Evolutionary conservation across 1,140 invertebrate species (phyloP), one percentile per base, ranked within the genome.

Genomic region (Parasteatoda tepidariorum): DNA sequence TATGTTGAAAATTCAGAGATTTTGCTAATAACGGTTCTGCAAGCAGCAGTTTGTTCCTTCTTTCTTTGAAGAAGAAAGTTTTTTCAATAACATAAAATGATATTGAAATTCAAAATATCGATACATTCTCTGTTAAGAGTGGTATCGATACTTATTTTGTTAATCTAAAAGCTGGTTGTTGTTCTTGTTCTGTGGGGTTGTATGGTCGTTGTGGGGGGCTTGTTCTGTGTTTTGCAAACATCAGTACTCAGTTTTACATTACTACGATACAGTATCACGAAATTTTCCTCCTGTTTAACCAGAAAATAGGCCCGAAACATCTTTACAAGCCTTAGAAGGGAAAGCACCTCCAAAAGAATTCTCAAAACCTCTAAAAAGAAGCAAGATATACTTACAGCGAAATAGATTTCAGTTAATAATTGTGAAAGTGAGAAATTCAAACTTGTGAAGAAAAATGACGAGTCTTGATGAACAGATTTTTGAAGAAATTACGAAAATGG

Each of bases 211-310:
- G n/a, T n/a, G n/a, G n/a, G n/a, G n/a, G n/a, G n/a, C n/a, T n/a
- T n/a, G n/a, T n/a, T n/a, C n/a, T n/a, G n/a, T n/a, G 15, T 33
- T 67, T 1, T 67, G 30, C 64, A 67, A 67, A 38, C n/a, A 67
- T 26, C 61, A 64, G 41, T 54, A 28, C 33, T 11, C 48, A 13
- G 15, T 71, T 48, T 28, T 24, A 3, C 3, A 48, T 24, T 48
- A 30, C 38, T 22, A 24, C 38, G 26, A 71, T 71, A 18, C 55
- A 7, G n/a, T 3, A 6, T 18, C 18, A 11, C 18, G 28, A 71
- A 48, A 71, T 7, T 55, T 54, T 31, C 28, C 24, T 28, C 7
- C 38, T 54, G 41, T 71, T 26, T 4, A 11, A 7, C 15, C 41
- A 3, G 7, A 55, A 54, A 41, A 48, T 7, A 71, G 30, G 18